Percentiles rank a stretch among this genome's conserved stretches.
phyloP scores from a whole-genome alignment of 2,113 vertebrate species.

The zebrafish (Danio rerio) region GRCz12tu NC_133183.1:34802501-34803000 shows the following conservation, averaged over 20 bases:
- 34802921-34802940: slow-evolving; percentile 78
- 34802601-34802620: slow-evolving; percentile 79
- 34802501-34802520: not conserved
- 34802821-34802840: not conserved
- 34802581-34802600: slow-evolving; percentile 78
- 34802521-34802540: slow-evolving; percentile 70
- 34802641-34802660: slow-evolving; percentile 75
- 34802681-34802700: slow-evolving; percentile 65
- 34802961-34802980: slow-evolving; percentile 78
- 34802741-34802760: not conserved
- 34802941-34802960: slow-evolving; percentile 75
- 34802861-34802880: not conserved
- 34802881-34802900: slow-evolving; percentile 77
- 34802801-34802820: too few species aligned
- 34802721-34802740: not conserved
- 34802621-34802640: slow-evolving; percentile 79
- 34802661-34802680: slow-evolving; percentile 80
- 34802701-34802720: not conserved
- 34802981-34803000: slow-evolving; percentile 79
- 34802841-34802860: not conserved
- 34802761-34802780: not conserved
- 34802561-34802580: slow-evolving; percentile 75
- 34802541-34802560: slow-evolving; percentile 69
- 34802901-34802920: slow-evolving; percentile 75
- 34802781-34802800: not conserved